Conservation (phyloP, 92 coral and sea anemone species). For the Palythoa grandiflora region DNA sequence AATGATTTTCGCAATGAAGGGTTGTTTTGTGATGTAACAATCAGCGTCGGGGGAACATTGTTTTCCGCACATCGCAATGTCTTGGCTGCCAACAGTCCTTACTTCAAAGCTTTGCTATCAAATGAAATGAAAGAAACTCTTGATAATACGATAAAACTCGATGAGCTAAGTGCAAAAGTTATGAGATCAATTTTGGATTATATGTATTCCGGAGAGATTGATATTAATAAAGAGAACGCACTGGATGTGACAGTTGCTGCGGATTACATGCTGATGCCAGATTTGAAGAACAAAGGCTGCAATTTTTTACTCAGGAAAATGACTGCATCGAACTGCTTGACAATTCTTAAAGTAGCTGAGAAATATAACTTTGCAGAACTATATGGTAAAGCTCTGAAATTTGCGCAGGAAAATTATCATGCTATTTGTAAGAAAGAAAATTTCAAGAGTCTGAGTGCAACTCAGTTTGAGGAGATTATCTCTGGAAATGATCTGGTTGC, state of each 20-base stretch:
- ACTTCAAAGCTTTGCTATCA: conserved; percentile 79
- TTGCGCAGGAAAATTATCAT: conserved; percentile 85
- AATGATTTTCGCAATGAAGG: conserved; percentile 79
- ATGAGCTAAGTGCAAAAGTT: conserved; percentile 68
- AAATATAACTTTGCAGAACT: conserved; percentile 76
- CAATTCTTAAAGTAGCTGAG: conserved; percentile 85
- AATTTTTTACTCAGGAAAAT: conserved; percentile 74
- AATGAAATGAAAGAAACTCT: conserved; percentile 84
- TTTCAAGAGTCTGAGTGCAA: conserved; percentile 72
- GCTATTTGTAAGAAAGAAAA: conserved; percentile 71
- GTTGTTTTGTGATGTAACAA: conserved; percentile 76
- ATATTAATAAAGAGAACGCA: conserved; percentile 65
- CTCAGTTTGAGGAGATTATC: conserved; percentile 81
- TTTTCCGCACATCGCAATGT: conserved; percentile 83
- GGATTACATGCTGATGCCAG: conserved; percentile 78
- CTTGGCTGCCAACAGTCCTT: conserved; percentile 86
- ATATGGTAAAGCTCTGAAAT: conserved; percentile 73
- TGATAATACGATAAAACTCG: conserved; percentile 72
- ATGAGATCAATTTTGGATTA: conserved; percentile 74
- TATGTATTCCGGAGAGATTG: conserved; percentile 82
- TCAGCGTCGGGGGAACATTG: conserved; percentile 68
- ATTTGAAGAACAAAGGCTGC: conserved; percentile 73
- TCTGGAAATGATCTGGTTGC: conserved; percentile 94
- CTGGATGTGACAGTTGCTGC: conserved; percentile 78
- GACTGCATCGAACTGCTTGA: conserved; percentile 85